Conservation (phyloP, 2,113 vertebrate species). For the Tricholaema leucomelas region DNA sequence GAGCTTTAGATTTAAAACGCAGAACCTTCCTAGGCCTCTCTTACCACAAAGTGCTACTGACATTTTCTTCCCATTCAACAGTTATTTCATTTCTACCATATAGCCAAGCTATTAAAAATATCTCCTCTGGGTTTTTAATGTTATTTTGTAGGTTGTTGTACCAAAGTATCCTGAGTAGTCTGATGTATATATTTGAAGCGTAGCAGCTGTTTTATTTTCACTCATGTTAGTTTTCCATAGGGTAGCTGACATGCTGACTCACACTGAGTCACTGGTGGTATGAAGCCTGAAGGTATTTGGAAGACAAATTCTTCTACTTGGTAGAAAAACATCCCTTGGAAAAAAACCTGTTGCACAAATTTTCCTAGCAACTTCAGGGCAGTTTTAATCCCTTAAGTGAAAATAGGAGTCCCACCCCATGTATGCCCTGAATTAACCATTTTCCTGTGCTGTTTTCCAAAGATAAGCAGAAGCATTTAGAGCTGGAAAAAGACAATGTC, state of each 20-base stretch:
- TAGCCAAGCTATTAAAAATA: background rate
- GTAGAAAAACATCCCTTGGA: background rate
- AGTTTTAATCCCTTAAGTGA: background rate
- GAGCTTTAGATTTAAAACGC: constrained; percentile 3
- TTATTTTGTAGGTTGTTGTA: background rate
- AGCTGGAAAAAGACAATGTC: background rate
- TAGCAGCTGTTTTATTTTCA: background rate
- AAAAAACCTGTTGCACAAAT: background rate
- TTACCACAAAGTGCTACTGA: background rate
- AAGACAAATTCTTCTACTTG: background rate
- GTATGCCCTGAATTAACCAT: background rate
- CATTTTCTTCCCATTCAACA: background rate
- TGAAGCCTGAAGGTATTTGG: background rate
- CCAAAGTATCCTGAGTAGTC: background rate
- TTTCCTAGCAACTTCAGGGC: background rate
- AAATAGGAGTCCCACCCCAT: background rate
- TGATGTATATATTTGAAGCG: background rate
- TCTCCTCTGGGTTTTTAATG: background rate
- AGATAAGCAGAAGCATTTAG: background rate
- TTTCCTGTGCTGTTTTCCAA: background rate
- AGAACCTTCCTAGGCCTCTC: background rate
- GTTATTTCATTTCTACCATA: background rate
- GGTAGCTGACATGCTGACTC: background rate
- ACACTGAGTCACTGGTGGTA: background rate
- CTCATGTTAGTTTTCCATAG: background rate